Evolutionary conservation across 2,113 vertebrate genomes (phyloP), one percentile per base, ranked within the genome.

Genomic region (Larimichthys polyactis): DNA sequence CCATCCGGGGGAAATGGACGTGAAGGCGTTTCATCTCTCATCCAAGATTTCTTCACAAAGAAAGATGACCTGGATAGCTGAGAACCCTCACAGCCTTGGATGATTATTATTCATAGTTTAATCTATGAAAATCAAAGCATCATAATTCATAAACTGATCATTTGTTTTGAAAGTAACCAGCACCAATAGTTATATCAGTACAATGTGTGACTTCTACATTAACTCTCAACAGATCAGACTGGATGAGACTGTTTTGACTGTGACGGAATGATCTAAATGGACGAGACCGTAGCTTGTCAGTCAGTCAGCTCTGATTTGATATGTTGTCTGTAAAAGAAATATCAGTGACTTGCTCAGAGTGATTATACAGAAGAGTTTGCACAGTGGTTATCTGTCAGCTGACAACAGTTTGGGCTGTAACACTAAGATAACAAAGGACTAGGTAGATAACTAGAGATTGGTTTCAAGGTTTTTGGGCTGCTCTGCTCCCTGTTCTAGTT

Each of bases 401-500:
- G 70, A 78, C 76, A 40, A 19, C 44, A 71, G 60, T 78, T 81
- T 59, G n/a, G 55, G 29, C 40, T 67, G 40, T 46, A 29, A 49
- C 48, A 20, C 17, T 9, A 3, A 59, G 69, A 81, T 75, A 81
- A 48, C 2, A 2, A 11, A 17, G 40, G 22, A 68, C n/a, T 4
- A 46, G 24, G 81, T 40, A 51, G 54, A 49, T 20, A 49, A 36
- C 54, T 3, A 40, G 4, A 67, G 80, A 84, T 58, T 71, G 46
- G 60, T 12, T 76, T 78, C 82, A 90, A 85, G 85, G 85, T 24
- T 36, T 58, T 20, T 29, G 19, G 19, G 11, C 22, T 67, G 14
- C 59, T 24, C 43, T 64, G 52, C 27, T 11, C 57, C 64, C 29
- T 29, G 22, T 40, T 65, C 20, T 20, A 15, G 20, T 44, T 46